Evolutionary conservation across 1,140 invertebrate genomes (phyloP).

Genomic region (Pteromalus puparum): DNA sequence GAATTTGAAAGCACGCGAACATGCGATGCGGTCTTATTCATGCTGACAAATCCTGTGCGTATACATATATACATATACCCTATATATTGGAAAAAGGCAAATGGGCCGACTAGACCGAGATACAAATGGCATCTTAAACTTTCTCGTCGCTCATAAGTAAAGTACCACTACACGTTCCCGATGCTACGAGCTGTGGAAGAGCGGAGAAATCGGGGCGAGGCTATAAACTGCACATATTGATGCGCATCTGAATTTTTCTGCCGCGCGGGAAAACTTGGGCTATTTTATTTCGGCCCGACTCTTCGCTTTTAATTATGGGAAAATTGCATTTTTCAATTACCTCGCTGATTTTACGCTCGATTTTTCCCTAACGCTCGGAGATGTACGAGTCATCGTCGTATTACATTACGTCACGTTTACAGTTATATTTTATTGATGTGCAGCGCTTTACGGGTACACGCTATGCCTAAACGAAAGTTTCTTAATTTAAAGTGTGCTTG

Average conservation of each 20-base stretch:
- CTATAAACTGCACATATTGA: constrained; percentile 40
- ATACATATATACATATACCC: neutral
- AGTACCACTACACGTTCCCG: neutral
- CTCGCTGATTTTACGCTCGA: neutral
- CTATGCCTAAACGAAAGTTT: neutral
- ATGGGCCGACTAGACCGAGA: neutral
- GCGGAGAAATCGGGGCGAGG: constrained; percentile 45
- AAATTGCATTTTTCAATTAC: constrained; percentile 18
- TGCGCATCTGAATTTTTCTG: constrained; percentile 15
- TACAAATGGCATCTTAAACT: constrained; percentile 35
- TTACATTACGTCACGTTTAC: constrained; percentile 14
- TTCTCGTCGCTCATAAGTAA: constrained; percentile 16
- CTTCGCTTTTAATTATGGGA: constrained; percentile 27
- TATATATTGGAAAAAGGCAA: neutral
- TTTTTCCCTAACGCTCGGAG: neutral
- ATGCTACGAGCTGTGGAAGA: neutral
- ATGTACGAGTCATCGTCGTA: neutral
- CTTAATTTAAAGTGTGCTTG: neutral
- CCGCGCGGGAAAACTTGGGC: neutral
- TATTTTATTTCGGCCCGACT: neutral
- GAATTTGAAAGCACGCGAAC: neutral
- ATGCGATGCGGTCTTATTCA: constrained; percentile 16
- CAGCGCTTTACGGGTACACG: no score
- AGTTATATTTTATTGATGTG: neutral
- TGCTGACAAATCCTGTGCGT: neutral